Evolutionary conservation across 1,140 invertebrate genomes (phyloP), one percentile per base, ranked within the genome.

Genomic region (Lerema accius): DNA sequence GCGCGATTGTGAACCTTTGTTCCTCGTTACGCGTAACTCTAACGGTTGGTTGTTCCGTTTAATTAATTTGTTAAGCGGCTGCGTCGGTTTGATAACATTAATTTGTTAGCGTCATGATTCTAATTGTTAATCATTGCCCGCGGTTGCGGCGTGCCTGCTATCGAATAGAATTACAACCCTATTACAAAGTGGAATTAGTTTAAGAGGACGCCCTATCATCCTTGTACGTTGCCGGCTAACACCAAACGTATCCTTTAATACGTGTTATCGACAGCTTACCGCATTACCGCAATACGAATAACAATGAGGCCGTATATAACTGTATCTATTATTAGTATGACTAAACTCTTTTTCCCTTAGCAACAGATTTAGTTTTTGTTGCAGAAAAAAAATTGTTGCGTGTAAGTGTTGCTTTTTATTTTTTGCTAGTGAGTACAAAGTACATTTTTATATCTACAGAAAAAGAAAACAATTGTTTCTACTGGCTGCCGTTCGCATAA

Each of bases 391-490:
- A 23, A 23, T 23, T 3, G 2, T 23, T 23, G 19, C 19, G 19
- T 23, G 19, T 23, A 5, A 23, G 19, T 23, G 2, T 23, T 23
- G 2, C 19, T 3, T 17, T 43, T 43, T 9, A 9, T 43, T 1
- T 10, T 17, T 15, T 43, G 19, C 17, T n/a, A n/a, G n/a, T n/a
- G n/a, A n/a, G n/a, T 19, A 17, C 16, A 9, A 43, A 43, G 40
- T 43, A 43, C 40, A 43, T 43, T 43, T 43, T 43, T 43, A 43
- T 43, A 42, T 17, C 16, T 43, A 15, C 40, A 17, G 16, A 43
- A 43, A 17, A 43, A 7, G 10, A 15, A 15, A 43, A 43, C 17
- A 43, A 43, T 17, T 9, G 14, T 43, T 16, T 43, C 40, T 17
- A n/a, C 3, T 17, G 15, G 10, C 40, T 43, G 15, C 17, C 17